Evolutionary conservation across 1,140 invertebrate species (phyloP).

Genomic region (Uloborus diversus): DNA sequence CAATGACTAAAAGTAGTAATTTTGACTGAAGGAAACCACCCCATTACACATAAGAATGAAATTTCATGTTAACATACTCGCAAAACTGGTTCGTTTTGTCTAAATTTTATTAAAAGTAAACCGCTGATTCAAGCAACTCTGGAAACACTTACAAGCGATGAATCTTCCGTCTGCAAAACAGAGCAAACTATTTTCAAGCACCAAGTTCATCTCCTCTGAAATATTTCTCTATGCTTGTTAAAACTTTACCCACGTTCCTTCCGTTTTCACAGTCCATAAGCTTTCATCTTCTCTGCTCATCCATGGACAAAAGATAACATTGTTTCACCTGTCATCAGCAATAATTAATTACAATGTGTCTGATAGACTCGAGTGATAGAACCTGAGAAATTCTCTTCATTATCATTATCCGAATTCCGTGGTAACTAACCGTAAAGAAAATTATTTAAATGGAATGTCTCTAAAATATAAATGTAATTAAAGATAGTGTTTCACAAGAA

Average conservation of each 20-base stretch:
- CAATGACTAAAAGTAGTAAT: no score
- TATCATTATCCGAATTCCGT: no score
- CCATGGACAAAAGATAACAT: conserved; percentile 33
- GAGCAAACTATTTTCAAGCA: background rate
- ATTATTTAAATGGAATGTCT: no score
- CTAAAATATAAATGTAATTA: no score
- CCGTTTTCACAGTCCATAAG: background rate
- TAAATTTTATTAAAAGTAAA: no score
- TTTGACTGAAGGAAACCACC: no score
- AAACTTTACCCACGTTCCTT: background rate
- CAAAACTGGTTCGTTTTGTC: no score
- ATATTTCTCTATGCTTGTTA: background rate
- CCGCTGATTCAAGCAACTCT: no score
- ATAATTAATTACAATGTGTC: conserved; percentile 21
- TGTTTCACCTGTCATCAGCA: background rate
- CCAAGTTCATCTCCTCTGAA: background rate
- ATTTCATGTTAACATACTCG: no score
- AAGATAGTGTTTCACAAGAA: no score
- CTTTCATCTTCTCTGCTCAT: background rate
- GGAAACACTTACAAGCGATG: background rate
- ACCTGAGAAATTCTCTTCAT: background rate
- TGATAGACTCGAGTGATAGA: background rate
- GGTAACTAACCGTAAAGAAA: no score
- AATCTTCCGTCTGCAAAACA: background rate
- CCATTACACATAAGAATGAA: no score